phyloP scores from a whole-genome alignment of 2,797 vertebrate genomes.

The Graptemys geographica region DNA sequence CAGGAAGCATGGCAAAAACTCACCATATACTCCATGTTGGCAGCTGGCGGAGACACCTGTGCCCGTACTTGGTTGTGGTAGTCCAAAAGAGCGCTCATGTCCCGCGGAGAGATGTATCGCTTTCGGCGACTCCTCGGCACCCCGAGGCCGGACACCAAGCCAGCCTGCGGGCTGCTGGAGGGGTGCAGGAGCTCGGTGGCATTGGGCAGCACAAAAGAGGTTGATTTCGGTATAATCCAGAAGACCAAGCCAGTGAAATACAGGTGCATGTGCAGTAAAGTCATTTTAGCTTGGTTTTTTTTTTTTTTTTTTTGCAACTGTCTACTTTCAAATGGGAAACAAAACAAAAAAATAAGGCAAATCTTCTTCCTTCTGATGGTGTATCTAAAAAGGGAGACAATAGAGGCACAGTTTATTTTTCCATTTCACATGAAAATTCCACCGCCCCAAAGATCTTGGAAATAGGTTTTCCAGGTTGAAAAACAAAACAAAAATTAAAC shows the following conservation, averaged over 20 bases:
- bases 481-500: background rate
- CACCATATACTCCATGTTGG: conserved; percentile 96
- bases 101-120: conserved; percentile 82
- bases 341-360: background rate
- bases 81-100: conserved; percentile 85
- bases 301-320: accelerated
- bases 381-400: conserved; percentile 41
- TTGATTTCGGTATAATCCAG: conserved; percentile 78
- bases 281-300: conserved; percentile 28
- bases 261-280: conserved; percentile 75
- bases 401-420: background rate
- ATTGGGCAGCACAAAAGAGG: conserved; percentile 70
- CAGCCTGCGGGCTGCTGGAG: background rate
- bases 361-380: accelerated
- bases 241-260: conserved; percentile 82
- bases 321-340: background rate
- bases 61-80: conserved; percentile 91
- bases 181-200: conserved; percentile 71
- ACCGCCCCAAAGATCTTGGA: background rate
- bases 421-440: background rate
- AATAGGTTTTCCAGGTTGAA: background rate
- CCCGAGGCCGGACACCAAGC: conserved; percentile 32
- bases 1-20: conserved; percentile 57
- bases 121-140: conserved; percentile 75
- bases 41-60: conserved; percentile 87